A percentile compares a stretch with the other conserved stretches of the same genome.
These are phyloP conservation scores for Pseudoatta argentina DNA, from an alignment of 1,140 invertebrate species.

Conservation along the genomic window DNA sequence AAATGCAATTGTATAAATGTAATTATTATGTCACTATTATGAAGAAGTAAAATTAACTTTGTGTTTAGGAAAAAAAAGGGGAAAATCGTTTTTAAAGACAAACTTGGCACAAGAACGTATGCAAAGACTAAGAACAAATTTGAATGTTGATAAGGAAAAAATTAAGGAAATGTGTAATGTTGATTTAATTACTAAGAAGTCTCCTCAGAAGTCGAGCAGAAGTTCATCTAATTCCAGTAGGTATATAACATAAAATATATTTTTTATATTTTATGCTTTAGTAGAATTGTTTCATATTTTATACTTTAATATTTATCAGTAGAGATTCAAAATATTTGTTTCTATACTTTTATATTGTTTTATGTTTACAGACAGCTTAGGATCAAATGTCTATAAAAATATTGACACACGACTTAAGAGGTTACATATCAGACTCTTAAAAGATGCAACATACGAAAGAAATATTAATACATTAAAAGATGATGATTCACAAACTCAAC, in stretches of 20 bases:
- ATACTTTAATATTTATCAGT: not conserved
- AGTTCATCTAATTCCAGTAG: not conserved
- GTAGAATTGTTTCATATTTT: not conserved
- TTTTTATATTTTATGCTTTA: not conserved
- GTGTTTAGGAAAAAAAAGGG: constrained; percentile 3
- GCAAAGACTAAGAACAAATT: constrained; percentile 68
- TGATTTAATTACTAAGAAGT: not conserved
- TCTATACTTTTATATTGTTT: not conserved
- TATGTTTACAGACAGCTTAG: not conserved
- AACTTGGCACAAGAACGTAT: constrained; percentile 76
- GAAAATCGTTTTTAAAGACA: constrained; percentile 48
- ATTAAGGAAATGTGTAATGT: not conserved
- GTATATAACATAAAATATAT: not conserved
- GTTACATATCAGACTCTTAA: constrained; percentile 55
- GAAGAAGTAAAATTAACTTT: not conserved
- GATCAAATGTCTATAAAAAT: constrained; percentile 62
- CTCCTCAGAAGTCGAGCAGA: not conserved
- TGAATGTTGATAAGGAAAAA: constrained; percentile 42
- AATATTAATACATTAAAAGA: not conserved
- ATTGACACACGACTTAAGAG: constrained; percentile 60
- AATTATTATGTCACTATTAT: not conserved
- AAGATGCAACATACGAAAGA: not conserved
- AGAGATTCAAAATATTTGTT: not conserved
- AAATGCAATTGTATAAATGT: constrained; percentile 8
- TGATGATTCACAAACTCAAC: not conserved